Base-by-base conservation (phyloP, 2,888 invertebrate species). In the Drosophila histrio region DNA sequence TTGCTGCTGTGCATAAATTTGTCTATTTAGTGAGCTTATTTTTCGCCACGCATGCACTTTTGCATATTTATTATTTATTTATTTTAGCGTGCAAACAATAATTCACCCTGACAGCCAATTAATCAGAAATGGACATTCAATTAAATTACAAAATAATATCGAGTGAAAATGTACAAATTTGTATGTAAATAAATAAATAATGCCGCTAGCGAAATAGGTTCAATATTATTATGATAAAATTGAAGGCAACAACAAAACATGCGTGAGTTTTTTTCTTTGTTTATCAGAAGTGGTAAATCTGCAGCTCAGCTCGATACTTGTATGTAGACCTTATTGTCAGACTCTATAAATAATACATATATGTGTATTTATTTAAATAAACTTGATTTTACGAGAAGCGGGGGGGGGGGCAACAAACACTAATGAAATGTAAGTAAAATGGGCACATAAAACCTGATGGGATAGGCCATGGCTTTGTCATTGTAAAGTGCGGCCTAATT, bases 121-220 rank as follows among this genome's bases (percentile, higher is more conserved):
- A 88, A 86, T 88, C 85, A 86, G 79, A 70, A 78, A 76, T 71
- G 77, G 81, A 88, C 88, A 79, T 87, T 88, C 87, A 86, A 86
- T 86, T 86, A 84, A 84, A 87, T 77, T 69, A 72, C 72, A 86
- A 86, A 87, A 83, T 74, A 74, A 72, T 74, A 61, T 52, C 63
- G 32, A 66, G 13, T 19, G 49, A 65, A 70, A 61, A 60, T 73
- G 49, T 32, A 58, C 66, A 61, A 70, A 36, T 65, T 58, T 53
- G 41, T 64, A 49, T 49, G 41, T 47, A 60, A 30, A 43, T 41
- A 57, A 62, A 76, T 73, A 61, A 75, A 79, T 79, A 72, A 66
- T 63, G 64, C 69, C 53, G 9, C 36, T 34, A 46, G 71, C 65
- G 44, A 66, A 87, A 85, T 73, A 76, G 77, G 77, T 36, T 75